Evolutionary conservation across 2,888 invertebrate genomes (phyloP), one percentile per base, ranked within the genome.

Genomic region (Watsonalla cultraria): DNA sequence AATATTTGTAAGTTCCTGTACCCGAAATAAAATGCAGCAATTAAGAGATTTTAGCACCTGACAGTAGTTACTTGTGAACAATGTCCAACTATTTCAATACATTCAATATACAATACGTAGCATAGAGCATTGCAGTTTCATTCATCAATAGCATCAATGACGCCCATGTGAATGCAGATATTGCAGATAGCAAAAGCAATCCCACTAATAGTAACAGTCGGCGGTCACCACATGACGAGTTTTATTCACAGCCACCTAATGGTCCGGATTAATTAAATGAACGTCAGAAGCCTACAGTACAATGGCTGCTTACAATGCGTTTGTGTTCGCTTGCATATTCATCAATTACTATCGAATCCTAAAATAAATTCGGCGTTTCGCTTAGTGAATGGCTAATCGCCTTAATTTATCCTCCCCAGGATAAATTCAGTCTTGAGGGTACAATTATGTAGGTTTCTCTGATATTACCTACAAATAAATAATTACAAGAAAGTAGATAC

Each of bases 231-330:
- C 78, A 80, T 75, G 72, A 72, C 68, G 66, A 72, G 68, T 77
- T 81, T 80, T 82, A 81, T 82, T 77, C 75, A 71, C 70, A 64
- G 68, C 67, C 68, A 62, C 69, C 75, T 84, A 84, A 84, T 82
- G 84, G 82, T 77, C 71, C 64, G 64, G 67, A 63, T 74, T 82
- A 83, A 84, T 84, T 80, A 84, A 84, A 80, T 79, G 78, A 69
- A 74, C 66, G 70, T 74, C 76, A 70, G 72, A 73, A 70, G 66
- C 61, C 53, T 47, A 45, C 57, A 59, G 53, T 57, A 55, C 48
- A 56, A 54, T 39, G 46, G 54, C 57, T 52, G 51, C 55, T 53
- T 58, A 58, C 65, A 56, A 15, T 45, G 49, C 15, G 15, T 39
- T 8, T 50, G 7, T 42, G 14, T 48, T 13, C 49, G 58, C 59